These are phyloP conservation scores for Folsomia manolachei DNA, from an alignment of 2,888 invertebrate genomes.

Conservation along the genomic window DNA sequence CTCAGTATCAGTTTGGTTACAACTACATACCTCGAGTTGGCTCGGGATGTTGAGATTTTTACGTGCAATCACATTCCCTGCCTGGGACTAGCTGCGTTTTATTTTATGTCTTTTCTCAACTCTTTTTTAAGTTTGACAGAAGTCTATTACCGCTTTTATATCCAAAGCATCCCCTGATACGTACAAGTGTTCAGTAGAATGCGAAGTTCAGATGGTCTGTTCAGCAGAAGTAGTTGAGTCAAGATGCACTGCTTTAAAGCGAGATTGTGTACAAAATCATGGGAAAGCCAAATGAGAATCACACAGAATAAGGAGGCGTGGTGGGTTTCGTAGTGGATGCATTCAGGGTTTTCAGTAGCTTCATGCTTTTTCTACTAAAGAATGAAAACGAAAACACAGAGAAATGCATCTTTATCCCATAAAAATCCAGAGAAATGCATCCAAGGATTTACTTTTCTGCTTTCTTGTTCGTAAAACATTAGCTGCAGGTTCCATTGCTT, in stretches of 20 bases:
- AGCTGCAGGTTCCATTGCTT: too few species aligned
- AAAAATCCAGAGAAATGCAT: constrained; percentile 28
- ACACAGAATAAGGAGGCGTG: constrained; percentile 8
- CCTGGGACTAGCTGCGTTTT: constrained; percentile 4
- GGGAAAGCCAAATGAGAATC: too few species aligned
- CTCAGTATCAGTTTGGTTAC: too few species aligned
- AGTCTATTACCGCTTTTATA: constrained; percentile 1
- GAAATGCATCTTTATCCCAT: constrained; percentile 30
- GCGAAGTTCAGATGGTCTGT: too few species aligned
- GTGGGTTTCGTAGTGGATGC: not conserved
- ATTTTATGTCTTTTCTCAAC: constrained; percentile 3
- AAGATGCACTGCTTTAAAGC: not conserved
- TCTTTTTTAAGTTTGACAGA: constrained; percentile 15
- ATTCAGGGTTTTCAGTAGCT: too few species aligned
- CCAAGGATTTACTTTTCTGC: constrained; percentile 9
- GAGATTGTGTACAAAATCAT: not conserved
- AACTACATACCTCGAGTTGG: too few species aligned
- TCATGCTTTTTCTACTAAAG: not conserved
- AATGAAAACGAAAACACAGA: constrained; percentile 4
- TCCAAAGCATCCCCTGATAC: not conserved
- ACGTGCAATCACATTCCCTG: constrained; percentile 31
- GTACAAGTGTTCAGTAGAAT: not conserved
- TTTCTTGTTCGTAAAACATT: not conserved
- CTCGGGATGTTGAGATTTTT: constrained; percentile 27
- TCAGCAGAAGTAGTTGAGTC: not conserved